These are phyloP conservation scores for Tachysurus vachellii DNA, from an alignment of 2,113 vertebrate species.

Conservation along the genomic window DNA sequence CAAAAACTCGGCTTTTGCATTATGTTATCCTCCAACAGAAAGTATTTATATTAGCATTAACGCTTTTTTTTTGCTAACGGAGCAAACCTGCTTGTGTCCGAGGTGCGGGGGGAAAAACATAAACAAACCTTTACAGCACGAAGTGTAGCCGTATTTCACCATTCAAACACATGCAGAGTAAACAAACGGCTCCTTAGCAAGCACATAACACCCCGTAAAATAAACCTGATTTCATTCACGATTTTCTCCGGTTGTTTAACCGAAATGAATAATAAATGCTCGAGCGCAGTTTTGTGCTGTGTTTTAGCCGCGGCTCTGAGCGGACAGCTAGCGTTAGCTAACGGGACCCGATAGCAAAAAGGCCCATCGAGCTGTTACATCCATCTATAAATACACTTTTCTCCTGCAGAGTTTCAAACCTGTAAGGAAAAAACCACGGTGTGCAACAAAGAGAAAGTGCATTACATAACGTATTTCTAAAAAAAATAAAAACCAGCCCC, in stretches of 20 bases:
- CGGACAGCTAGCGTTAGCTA: slow-evolving; percentile 39
- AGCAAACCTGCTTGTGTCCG: background rate
- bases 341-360: slow-evolving; percentile 29
- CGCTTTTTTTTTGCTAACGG: background rate
- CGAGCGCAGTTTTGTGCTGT: background rate
- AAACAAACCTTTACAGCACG: slow-evolving; percentile 62
- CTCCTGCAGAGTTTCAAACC: background rate
- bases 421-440: background rate
- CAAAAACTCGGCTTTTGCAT: too few species aligned
- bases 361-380: slow-evolving; percentile 32
- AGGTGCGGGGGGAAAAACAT: slow-evolving; percentile 57
- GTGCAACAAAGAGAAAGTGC: background rate
- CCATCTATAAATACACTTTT: slow-evolving; percentile 21
- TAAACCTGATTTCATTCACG: background rate
- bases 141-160: background rate
- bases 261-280: background rate
- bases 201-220: background rate
- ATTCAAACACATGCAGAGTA: background rate
- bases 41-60: background rate
- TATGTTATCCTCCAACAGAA: background rate
- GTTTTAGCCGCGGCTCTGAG: slow-evolving; percentile 25
- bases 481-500: background rate
- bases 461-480: background rate
- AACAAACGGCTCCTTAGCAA: background rate
- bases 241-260: background rate